Evolutionary conservation across 2,888 invertebrate species (phyloP).

Genomic region (Zygothrica quintamaculata): DNA sequence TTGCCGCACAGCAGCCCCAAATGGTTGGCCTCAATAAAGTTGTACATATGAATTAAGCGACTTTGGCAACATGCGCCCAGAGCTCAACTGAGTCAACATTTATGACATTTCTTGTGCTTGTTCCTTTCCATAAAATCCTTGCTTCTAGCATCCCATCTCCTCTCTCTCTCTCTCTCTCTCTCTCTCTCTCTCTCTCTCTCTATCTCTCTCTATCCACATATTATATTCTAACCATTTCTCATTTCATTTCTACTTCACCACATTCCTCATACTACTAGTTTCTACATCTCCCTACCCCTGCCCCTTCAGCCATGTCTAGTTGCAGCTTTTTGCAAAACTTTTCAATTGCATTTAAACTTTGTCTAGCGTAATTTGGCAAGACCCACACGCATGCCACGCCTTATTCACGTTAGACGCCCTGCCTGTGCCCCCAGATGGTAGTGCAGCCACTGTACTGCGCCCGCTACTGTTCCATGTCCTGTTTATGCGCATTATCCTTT

Average conservation of each 20-base stretch:
- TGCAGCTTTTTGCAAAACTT: conserved; percentile 50
- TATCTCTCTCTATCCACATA: too few relatives aligned
- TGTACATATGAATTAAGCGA: conserved; percentile 65
- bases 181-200: not conserved
- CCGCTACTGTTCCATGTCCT: conserved; percentile 17
- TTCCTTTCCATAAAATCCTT: too few relatives aligned
- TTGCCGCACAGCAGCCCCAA: conserved; percentile 23
- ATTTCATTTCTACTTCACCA: not conserved
- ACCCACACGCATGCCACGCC: conserved; percentile 13
- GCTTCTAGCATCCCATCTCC: too few relatives aligned
- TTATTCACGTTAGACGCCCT: not conserved
- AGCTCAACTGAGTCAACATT: conserved; percentile 64
- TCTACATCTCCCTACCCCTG: not conserved
- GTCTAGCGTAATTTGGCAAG: conserved; percentile 57
- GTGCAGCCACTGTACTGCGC: not conserved
- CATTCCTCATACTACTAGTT: not conserved
- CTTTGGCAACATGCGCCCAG: conserved; percentile 29
- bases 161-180: too few relatives aligned
- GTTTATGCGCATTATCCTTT: conserved; percentile 47
- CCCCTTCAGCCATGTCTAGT: not conserved
- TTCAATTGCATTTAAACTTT: conserved; percentile 74
- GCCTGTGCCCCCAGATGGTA: not conserved
- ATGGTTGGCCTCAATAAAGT: conserved; percentile 60
- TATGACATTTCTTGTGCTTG: conserved; percentile 56
- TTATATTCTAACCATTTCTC: not conserved